Conservation (phyloP, 1,140 invertebrate species). For the Chelonus insularis region DNA sequence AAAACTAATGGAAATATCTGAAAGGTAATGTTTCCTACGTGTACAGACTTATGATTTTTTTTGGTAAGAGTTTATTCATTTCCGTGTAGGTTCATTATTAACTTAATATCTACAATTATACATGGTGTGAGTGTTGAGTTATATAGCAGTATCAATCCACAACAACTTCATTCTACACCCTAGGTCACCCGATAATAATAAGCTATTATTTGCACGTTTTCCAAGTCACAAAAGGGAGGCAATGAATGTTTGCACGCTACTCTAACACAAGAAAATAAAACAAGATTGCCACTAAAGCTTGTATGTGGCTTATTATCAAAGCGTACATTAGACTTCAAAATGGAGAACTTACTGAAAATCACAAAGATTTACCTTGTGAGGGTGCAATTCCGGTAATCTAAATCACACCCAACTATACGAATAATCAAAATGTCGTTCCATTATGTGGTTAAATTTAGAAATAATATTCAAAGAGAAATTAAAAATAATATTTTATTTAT, state of each 20-base stretch:
- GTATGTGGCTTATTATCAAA: background rate
- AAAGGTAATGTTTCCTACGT: no score
- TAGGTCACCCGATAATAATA: conserved; percentile 28
- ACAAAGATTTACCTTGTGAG: no score
- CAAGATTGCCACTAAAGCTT: background rate
- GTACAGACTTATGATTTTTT: no score
- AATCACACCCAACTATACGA: no score
- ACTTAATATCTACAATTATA: background rate
- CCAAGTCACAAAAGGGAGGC: background rate
- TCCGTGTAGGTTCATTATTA: no score
- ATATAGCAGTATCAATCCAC: conserved; percentile 24
- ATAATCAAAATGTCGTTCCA: no score
- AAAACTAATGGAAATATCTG: no score
- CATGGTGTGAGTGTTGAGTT: background rate
- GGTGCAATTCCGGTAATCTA: no score
- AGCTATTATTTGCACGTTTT: conserved; percentile 29
- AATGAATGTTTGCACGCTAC: conserved; percentile 26
- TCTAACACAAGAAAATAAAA: conserved; percentile 1
- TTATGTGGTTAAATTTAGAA: no score
- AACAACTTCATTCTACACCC: conserved; percentile 30
- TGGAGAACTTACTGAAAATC: background rate
- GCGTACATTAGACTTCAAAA: background rate
- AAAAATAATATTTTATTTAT: no score
- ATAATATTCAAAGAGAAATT: no score
- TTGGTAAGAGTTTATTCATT: no score